Conservation (phyloP, 2,888 invertebrate genomes). For the Eristalis arbustorum region DNA sequence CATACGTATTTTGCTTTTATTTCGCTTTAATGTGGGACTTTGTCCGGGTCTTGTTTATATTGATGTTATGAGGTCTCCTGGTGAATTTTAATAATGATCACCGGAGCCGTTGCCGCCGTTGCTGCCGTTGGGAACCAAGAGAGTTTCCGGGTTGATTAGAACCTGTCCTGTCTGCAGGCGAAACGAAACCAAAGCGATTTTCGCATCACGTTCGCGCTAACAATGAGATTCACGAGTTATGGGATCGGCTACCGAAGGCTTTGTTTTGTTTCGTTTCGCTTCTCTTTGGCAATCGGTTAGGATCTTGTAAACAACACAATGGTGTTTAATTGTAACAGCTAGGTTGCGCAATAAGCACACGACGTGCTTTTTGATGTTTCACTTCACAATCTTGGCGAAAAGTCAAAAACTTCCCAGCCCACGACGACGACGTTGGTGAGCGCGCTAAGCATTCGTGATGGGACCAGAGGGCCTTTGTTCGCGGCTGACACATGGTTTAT, state of each 20-base stretch:
- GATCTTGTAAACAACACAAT: not conserved
- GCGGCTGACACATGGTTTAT: not conserved
- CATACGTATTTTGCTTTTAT: conserved; percentile 21
- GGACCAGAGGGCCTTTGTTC: too few relatives aligned
- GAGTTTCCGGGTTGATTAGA: conserved; percentile 58
- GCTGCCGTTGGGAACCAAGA: conserved; percentile 12
- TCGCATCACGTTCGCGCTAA: conserved; percentile 25
- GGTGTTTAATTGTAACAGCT: not conserved
- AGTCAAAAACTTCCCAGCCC: too few relatives aligned
- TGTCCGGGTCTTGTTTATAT: conserved; percentile 48
- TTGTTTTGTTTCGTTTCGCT: not conserved
- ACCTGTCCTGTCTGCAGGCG: not conserved
- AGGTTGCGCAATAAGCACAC: too few relatives aligned
- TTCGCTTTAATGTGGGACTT: conserved; percentile 37
- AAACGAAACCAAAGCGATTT: not conserved
- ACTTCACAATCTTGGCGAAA: too few relatives aligned
- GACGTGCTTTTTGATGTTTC: not conserved
- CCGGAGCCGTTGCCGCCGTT: too few relatives aligned
- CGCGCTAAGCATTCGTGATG: too few relatives aligned
- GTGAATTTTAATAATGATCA: conserved; percentile 49
- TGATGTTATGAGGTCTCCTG: conserved; percentile 23
- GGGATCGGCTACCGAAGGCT: not conserved
- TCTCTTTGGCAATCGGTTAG: not conserved
- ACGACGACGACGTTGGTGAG: too few relatives aligned
- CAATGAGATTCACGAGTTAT: conserved; percentile 34